Base-by-base conservation (phyloP, 2,888 invertebrate genomes). In the Atrina japonica region DNA sequence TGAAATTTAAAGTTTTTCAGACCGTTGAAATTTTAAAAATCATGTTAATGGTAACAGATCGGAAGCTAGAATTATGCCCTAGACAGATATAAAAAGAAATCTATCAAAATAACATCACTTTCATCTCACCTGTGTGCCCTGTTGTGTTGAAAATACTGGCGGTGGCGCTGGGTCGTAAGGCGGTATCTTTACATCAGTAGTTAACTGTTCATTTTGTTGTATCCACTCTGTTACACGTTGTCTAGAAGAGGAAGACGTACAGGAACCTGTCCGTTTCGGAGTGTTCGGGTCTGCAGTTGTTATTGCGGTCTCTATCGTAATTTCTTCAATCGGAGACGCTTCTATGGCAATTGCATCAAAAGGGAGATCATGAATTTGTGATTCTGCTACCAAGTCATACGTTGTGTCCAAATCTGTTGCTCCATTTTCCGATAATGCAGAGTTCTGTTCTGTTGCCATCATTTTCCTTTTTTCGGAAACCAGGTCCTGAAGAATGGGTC, bases 211-310 rank as follows among this genome's bases (percentile, higher is more conserved):
- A 11, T 66, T 65, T 11, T 71, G 70, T 30, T 64, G 59, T 50
- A 78, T 75, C 77, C 77, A 78, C 21, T 74, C 75, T 3, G 73
- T 58, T 18, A 78, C 70, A 25, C 64, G 50, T 40, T 58, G 69
- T 11, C 43, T 35, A 11, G 73, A 69, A 0, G 64, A 50, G 9
- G 74, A 21, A 18, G 65, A 52, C 5, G 60, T 29, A 29, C 50
- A 50, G 1, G 59, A 52, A 6, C 45, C 53, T 41, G 23, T 55
- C 14, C 45, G 11, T 18, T 30, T 52, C 16, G 61, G 45, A 0
- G 43, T 11, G 14, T 16, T 27, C 27, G 9, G 30, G 14, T 2
- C 23, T 23, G 30, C 18, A 27, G 23, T 9, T 11, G 35, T 60
- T 11, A n/a, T 60, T 25, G n/a, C 47, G 2, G 23, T 45, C 21